A percentile compares a stretch with the other conserved stretches of the same genome.
Evolutionary conservation across 1,140 invertebrate species (phyloP).

Genomic region (Tetramorium alpestre): DNA sequence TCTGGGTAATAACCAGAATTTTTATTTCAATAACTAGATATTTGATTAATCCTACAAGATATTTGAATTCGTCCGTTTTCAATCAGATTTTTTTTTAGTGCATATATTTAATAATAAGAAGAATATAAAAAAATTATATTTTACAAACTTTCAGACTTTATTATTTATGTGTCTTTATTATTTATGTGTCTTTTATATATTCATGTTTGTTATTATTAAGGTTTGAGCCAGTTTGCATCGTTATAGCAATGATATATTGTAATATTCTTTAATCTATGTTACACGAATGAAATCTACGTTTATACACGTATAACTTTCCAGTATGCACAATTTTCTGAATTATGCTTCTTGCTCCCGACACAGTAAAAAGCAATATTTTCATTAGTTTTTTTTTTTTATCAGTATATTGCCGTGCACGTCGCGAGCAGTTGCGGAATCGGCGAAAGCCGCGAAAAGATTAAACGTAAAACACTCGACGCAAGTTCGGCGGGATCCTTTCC

Average conservation of each 20-base stretch:
- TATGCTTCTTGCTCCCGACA: background rate
- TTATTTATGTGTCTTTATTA: background rate
- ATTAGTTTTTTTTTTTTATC: background rate
- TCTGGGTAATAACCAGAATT: no score
- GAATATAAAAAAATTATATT: background rate
- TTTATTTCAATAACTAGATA: no score
- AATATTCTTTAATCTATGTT: background rate
- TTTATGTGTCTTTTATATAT: background rate
- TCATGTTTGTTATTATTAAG: constrained; percentile 4
- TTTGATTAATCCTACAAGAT: no score
- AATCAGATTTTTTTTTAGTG: no score
- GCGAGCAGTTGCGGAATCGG: background rate
- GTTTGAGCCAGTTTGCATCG: background rate
- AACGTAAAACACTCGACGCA: constrained; percentile 15
- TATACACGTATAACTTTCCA: background rate
- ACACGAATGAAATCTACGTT: background rate
- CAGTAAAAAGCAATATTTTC: background rate
- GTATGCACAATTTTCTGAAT: background rate
- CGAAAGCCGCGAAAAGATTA: constrained; percentile 18
- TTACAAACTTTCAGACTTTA: background rate
- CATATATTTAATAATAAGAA: background rate
- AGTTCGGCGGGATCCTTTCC: background rate
- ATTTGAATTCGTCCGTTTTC: no score
- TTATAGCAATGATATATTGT: background rate
- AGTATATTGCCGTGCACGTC: background rate